These are phyloP conservation scores for Drosophila pectinifera DNA, from an alignment of 1,140 invertebrate species.

Conservation along the genomic window DNA sequence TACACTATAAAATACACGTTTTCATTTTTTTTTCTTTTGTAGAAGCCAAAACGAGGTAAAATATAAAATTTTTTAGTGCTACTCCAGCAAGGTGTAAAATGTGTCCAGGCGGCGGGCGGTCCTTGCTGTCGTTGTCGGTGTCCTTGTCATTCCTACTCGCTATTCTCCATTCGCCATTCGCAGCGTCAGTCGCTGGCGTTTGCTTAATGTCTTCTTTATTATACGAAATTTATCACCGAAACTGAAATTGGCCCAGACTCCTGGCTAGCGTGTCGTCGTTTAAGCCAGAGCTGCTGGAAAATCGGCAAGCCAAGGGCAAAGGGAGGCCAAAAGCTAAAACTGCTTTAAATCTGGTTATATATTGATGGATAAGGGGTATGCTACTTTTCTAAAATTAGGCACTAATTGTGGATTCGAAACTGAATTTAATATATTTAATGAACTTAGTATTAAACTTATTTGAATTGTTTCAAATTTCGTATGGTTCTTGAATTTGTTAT, in stretches of 20 bases:
- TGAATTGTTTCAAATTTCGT: background rate
- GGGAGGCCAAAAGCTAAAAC: slow-evolving; percentile 10
- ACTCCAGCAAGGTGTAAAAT: slow-evolving; percentile 66
- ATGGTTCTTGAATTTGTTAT: background rate
- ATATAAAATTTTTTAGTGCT: slow-evolving; percentile 65
- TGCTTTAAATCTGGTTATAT: slow-evolving; percentile 7
- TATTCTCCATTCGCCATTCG: slow-evolving; percentile 35
- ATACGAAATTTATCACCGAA: slow-evolving; percentile 81
- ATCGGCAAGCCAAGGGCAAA: slow-evolving; percentile 10
- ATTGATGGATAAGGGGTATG: background rate
- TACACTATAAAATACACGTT: slow-evolving; percentile 60
- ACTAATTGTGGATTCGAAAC: too few species aligned
- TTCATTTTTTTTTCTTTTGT: slow-evolving; percentile 22
- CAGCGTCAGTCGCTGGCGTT: slow-evolving; percentile 53
- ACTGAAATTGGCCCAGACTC: slow-evolving; percentile 70
- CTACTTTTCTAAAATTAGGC: background rate
- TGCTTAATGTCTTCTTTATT: slow-evolving; percentile 83
- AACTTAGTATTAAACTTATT: too few species aligned
- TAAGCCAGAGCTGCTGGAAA: slow-evolving; percentile 35
- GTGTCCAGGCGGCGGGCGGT: slow-evolving; percentile 53
- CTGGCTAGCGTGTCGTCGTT: slow-evolving; percentile 24
- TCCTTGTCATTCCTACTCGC: slow-evolving; percentile 54
- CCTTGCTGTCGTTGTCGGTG: slow-evolving; percentile 61
- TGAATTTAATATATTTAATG: too few species aligned
- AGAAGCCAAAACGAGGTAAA: slow-evolving; percentile 54